Base-by-base conservation (phyloP, 2,113 vertebrate species). In the Tenebrosternarchus preto region DNA sequence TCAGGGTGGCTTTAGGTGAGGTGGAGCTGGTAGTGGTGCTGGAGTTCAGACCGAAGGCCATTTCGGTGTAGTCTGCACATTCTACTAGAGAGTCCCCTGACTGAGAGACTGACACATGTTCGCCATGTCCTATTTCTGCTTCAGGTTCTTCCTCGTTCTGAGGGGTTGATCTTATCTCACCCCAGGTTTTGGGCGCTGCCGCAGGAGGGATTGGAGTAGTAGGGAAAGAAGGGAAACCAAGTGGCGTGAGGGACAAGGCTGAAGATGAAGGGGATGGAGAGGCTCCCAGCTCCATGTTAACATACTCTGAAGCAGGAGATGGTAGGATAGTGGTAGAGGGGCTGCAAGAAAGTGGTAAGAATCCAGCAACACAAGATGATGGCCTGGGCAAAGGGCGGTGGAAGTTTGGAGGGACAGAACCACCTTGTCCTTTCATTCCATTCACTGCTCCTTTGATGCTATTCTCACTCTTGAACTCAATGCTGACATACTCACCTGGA, bases 41-140 rank as follows among this genome's bases (percentile, higher is more conserved):
- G 75, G 76, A 86, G n/a, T 82, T 92, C 77, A 90, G 70, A 79
- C 89, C 89, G 80, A 93, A 94, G 76, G 88, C 92, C 93, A 94
- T 94, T 83, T 92, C 92, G 31, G 93, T 94, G 88, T 94, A 94
- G 82, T 94, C 93, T 4, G 89, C 89, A 76, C 89, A 93, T 12
- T 90, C 83, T n/a, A 85, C 85, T 5, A 91, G 91, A 7, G 90
- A 90, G 57, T 90, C 87, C 22, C 60, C 69, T 0, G 88, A 86
- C 53, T 88, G 88, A 3, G 69, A 69, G 72, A 77, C 84, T 6
- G 86, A 87, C 2, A 78, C 76, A 27, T 89, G 89, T 53, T 83
- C 81, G 83, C 20, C 73, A 17, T 80, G 78, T n/a, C 74, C 77
- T 1, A 80, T 80, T 6, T 90, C 87, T 1, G 78, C 76, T 16